These are phyloP conservation scores for Candidula unifasciata DNA, from an alignment of 2,888 invertebrate species.

Conservation along the genomic window DNA sequence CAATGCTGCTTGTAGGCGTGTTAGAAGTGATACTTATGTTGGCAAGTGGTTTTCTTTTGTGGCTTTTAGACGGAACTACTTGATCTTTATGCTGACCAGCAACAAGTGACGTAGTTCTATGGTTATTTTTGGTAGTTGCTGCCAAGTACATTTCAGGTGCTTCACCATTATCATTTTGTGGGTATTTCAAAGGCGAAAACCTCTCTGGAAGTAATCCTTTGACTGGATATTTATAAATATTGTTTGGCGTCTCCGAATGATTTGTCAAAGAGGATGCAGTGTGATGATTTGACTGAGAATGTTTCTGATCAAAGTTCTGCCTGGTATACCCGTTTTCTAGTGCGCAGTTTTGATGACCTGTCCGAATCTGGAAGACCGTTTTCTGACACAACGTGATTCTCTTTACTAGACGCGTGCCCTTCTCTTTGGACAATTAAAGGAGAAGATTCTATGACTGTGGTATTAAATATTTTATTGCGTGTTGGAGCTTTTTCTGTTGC, in stretches of 20 bases:
- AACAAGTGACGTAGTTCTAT: background rate
- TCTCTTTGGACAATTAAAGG: background rate
- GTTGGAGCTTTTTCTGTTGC: background rate
- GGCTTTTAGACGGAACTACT: background rate
- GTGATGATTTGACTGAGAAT: background rate
- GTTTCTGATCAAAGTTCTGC: background rate
- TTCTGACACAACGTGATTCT: slow-evolving; percentile 1
- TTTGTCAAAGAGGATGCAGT: background rate
- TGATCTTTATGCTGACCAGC: background rate
- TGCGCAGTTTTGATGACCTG: background rate
- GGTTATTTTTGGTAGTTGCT: background rate
- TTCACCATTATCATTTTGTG: too few relatives aligned
- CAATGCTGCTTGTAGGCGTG: background rate
- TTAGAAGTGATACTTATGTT: background rate
- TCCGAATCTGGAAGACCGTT: background rate
- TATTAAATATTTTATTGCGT: background rate
- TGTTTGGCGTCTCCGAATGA: background rate
- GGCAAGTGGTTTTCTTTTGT: background rate
- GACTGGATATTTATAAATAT: background rate
- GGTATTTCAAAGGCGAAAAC: background rate
- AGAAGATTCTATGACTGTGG: too few relatives aligned
- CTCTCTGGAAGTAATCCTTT: background rate
- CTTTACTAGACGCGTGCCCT: background rate
- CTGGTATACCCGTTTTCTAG: background rate
- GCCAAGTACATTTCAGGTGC: background rate